Evolutionary conservation across 2,888 invertebrate genomes (phyloP), one percentile per base, ranked within the genome.

Genomic region (Diaprepes abbreviatus): DNA sequence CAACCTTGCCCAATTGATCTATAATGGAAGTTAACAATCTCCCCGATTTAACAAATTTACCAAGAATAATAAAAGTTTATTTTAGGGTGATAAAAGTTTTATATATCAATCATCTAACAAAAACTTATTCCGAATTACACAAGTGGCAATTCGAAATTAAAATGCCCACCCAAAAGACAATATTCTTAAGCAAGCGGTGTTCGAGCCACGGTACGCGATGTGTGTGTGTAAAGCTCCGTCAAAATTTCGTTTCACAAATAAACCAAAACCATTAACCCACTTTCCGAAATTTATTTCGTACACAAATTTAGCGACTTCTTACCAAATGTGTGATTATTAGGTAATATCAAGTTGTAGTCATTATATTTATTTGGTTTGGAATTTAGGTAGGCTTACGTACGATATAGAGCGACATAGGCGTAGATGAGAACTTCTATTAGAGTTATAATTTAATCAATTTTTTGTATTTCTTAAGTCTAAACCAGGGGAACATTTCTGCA

Each of bases 301-400:
- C 55, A 64, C 50, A 73, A 70, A 72, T 71, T 70, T 59, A 60
- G 70, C 59, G 66, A 71, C 68, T 73, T 73, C 73, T 72, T 71
- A 72, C 73, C 67, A 59, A 73, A 72, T 71, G 71, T 71, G 68
- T 66, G 63, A 60, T 67, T 65, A 67, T 73, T 73, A 58, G 63
- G 69, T 54, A 73, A 73, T 65, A 65, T 62, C 68, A 58, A 63
- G 52, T 52, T 43, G 40, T 57, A 65, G 54, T 54, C 67, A 67
- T 67, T 67, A 67, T 38, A 50, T 57, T 54, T 57, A 31, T 54
- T 52, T 52, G 38, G 38, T 54, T 63, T 64, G 24, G 24, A 35
- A 31, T 50, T 64, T 54, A 64, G 24, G 64, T 62, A 43, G 54
- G 54, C 45, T 54, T 35, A 28, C 17, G 21, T 35, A 38, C 28